Base-by-base conservation (phyloP, 2,113 vertebrate species). In the Peromyscus maniculatus region DNA sequence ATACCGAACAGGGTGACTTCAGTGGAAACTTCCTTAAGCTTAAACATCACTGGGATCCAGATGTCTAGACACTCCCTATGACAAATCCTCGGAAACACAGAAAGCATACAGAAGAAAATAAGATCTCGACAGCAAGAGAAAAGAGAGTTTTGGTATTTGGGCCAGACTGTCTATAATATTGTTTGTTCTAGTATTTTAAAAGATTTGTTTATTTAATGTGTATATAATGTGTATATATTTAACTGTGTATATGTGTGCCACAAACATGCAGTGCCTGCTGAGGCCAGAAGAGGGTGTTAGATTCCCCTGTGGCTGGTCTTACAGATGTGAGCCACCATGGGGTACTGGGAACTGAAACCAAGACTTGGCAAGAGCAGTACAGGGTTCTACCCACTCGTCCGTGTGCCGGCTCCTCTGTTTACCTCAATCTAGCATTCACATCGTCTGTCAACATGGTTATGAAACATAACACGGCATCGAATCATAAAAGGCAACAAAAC, bases 391-490 rank as follows among this genome's bases (percentile, higher is more conserved):
- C 66, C 19, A 12, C 66, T 4, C 1, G 36, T 22, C 66, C 7
- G 3, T 15, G 10, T 46, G 21, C n/a, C 31, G 11, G 67, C 36
- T n/a, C 36, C 46, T 55, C 7, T 16, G 7, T 26, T 46, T 8
- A 66, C 3, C 28, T 52, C 43, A 79, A 5, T 52, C 16, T 21
- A n/a, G 55, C 9, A 5, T 16, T 57, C 78, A 84, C 46, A 39
- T 69, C 69, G 0, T 26, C 62, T 17, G 7, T 7, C 28, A 13
- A 12, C n/a, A 17, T 10, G 0, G 3, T 72, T 71, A 67, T 80
- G 31, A 74, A 24, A 9, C 5, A 26, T 12, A 21, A 8, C 1
- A 0, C 5, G 3, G 19, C 24, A 5, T 5, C 16, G 15, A 19
- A 11, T 71, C 28, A 0, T 15, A 1, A 24, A 8, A n/a, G 11